A percentile compares a stretch with the other conserved stretches of the same genome.
phyloP scores from a whole-genome alignment of 2,888 invertebrate species.

The Cosmopolites sordidus region DNA sequence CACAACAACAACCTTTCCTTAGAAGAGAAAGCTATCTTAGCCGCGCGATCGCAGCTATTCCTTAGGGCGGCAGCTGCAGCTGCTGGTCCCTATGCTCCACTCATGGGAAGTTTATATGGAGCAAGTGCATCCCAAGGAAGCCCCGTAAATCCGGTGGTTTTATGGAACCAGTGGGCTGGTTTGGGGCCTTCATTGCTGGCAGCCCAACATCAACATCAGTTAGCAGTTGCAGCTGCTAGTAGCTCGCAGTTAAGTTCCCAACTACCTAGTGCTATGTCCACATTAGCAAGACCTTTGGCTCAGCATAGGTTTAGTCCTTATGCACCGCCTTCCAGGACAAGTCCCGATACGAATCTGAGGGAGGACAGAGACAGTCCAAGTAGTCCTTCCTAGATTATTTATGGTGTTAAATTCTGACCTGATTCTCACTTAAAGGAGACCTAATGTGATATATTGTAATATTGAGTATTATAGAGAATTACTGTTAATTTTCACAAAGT shows the following conservation, averaged over 20 bases:
- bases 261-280: constrained; percentile 50
- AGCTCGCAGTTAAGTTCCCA: constrained; percentile 52
- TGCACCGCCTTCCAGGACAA: constrained; percentile 52
- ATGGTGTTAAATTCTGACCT: background rate
- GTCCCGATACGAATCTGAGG: constrained; percentile 58
- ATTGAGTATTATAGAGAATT: constrained; percentile 6
- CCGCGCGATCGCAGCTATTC: constrained; percentile 71
- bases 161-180: constrained; percentile 72
- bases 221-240: constrained; percentile 50
- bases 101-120: constrained; percentile 53
- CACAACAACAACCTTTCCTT: constrained; percentile 68
- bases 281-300: constrained; percentile 56
- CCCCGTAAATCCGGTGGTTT: constrained; percentile 49
- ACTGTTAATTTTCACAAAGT: constrained; percentile 1
- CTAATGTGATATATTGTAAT: constrained; percentile 20
- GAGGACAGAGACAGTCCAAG: constrained; percentile 49
- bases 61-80: constrained; percentile 67
- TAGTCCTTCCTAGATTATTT: constrained; percentile 41
- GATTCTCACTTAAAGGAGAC: background rate
- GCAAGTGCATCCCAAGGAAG: constrained; percentile 46
- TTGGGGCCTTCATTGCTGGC: constrained; percentile 59
- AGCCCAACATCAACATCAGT: constrained; percentile 60
- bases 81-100: constrained; percentile 55
- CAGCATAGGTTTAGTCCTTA: constrained; percentile 58
- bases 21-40: constrained; percentile 73